Evolutionary conservation across 2,888 invertebrate genomes (phyloP).

Genomic region (Eupithecia inturbata): DNA sequence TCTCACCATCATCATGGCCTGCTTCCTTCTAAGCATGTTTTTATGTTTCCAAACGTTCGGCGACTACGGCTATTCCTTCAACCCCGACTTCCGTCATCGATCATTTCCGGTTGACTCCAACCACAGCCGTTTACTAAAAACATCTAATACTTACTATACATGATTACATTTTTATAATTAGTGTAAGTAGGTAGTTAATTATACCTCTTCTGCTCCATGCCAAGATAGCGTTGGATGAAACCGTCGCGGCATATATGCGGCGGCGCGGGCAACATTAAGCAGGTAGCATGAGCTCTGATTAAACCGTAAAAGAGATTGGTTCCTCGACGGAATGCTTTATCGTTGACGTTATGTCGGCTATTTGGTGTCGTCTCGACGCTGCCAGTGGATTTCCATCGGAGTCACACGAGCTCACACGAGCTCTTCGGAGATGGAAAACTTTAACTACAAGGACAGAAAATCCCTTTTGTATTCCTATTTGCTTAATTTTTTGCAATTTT

Average conservation of each 20-base stretch:
- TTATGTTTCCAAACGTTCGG: neutral
- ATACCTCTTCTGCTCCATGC: neutral
- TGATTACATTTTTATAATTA: neutral
- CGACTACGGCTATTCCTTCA: neutral
- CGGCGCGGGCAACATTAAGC: constrained; percentile 59
- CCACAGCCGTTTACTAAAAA: neutral
- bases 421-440: constrained; percentile 48
- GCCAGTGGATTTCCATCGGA: constrained; percentile 48
- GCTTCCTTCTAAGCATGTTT: neutral
- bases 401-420: constrained; percentile 45
- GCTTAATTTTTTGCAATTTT: constrained; percentile 14
- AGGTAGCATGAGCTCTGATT: constrained; percentile 74
- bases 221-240: constrained; percentile 50
- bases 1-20: neutral
- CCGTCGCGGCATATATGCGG: constrained; percentile 54
- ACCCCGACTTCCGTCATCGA: neutral
- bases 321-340: constrained; percentile 76
- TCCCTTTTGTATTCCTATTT: constrained; percentile 12
- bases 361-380: constrained; percentile 62
- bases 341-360: constrained; percentile 76
- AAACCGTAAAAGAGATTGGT: constrained; percentile 82
- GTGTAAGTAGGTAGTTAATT: neutral
- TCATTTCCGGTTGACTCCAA: neutral
- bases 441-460: constrained; percentile 31
- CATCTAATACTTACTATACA: neutral